Base-by-base conservation (phyloP, 2,113 vertebrate species). In the Lagopus muta region DNA sequence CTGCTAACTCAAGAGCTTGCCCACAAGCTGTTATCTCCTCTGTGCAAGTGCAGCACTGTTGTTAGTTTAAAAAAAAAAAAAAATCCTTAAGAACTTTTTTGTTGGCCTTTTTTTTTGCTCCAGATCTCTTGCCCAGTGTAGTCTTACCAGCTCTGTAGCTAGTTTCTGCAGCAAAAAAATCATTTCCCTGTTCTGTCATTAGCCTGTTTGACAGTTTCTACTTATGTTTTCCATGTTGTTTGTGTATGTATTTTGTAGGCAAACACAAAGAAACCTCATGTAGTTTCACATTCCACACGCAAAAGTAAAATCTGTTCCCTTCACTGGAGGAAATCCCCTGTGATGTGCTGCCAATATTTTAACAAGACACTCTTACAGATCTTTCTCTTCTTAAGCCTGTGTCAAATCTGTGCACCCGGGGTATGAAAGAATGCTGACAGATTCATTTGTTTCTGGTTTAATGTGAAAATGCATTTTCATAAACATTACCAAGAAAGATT, bases 331-430 rank as follows among this genome's bases (percentile, higher is more conserved):
- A 95, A 94, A 96, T 94, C 84, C 78, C 93, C 13, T 25, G 78
- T 93, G 87, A 93, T 91, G 19, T 88, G 28, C 47, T 95, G 91
- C 84, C 95, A 92, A 71, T 95, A 91, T 91, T 95, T 93, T 94
- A 94, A 91, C 71, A 94, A 89, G 55, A 80, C 38, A 38, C 25
- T 91, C 66, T 89, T 69, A 93, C 52, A 91, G 87, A 85, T 85
- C 60, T 74, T 85, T 94, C 85, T 91, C 43, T 87, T 74, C 47
- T 91, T 94, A 92, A 95, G 87, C 86, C 52, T 74, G 8, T 82
- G 71, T 91, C 91, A 94, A 94, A 91, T 87, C 66, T 40, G 0
- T 62, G 48, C 47, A 82, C 86, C 78, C 82, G 38, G n/a, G 85
- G 34, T 77, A 77, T 45, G 76, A 67, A 66, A 38, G 32, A 91